A percentile compares a stretch with the other conserved stretches of the same genome.
phyloP scores from a whole-genome alignment of 2,113 vertebrate species.

The Gavia stellata region DNA sequence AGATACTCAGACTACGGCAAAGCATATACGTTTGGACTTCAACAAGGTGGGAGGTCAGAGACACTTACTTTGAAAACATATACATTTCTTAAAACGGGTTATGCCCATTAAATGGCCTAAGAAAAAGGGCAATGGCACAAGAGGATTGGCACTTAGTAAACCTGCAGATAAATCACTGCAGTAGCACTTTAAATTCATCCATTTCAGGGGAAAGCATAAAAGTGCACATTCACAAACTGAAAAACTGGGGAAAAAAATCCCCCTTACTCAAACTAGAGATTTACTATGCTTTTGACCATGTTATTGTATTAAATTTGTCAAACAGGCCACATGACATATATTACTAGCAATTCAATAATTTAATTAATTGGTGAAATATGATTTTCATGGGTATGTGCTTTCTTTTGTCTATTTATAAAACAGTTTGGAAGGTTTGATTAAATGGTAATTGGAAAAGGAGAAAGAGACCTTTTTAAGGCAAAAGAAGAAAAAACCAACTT shows the following conservation, averaged over 20 bases:
- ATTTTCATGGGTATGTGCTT: neutral
- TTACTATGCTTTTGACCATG: neutral
- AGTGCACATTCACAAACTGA: neutral
- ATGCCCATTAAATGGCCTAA: slow-evolving; percentile 43
- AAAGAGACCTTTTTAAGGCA: neutral
- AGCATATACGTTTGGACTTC: slow-evolving; percentile 7
- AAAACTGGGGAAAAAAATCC: neutral
- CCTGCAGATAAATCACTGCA: slow-evolving; percentile 56
- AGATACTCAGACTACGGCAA: slow-evolving; percentile 12
- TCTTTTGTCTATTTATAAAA: neutral
- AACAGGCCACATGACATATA: neutral
- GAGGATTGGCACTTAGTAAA: slow-evolving; percentile 44
- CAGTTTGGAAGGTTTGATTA: neutral
- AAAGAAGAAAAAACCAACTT: neutral
- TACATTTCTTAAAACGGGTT: slow-evolving; percentile 57
- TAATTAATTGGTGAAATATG: neutral
- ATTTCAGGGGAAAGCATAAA: slow-evolving; percentile 5
- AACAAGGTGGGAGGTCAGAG: slow-evolving; percentile 62
- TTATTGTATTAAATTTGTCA: neutral
- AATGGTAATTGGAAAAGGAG: neutral
- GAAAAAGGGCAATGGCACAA: slow-evolving; percentile 37
- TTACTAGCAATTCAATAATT: neutral
- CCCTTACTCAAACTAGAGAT: neutral
- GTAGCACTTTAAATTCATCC: neutral
- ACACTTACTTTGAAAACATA: slow-evolving; percentile 69